A percentile compares a stretch with the other conserved stretches of the same genome.
These are phyloP conservation scores for Aleiodes leptofemur DNA, from an alignment of 2,888 invertebrate species.

Conservation along the genomic window DNA sequence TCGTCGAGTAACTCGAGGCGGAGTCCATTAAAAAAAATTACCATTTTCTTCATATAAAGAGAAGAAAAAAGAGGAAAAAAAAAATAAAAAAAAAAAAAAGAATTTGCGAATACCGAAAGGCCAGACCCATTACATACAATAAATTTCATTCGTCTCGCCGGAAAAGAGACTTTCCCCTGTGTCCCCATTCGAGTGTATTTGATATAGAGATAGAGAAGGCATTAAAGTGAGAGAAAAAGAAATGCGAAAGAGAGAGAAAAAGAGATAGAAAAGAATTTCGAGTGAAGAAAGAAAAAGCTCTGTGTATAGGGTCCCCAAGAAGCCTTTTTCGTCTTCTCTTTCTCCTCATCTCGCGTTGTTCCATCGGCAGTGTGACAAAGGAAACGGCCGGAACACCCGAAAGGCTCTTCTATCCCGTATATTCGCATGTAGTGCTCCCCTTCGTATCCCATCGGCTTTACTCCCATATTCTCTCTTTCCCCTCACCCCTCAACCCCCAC, in stretches of 20 bases:
- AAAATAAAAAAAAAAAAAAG: no score
- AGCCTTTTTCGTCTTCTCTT: conserved; percentile 42
- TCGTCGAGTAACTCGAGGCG: neutral
- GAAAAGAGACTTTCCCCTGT: conserved; percentile 48
- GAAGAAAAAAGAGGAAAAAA: conserved; percentile 1
- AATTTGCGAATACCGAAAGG: conserved; percentile 49
- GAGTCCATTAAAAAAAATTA: conserved; percentile 3
- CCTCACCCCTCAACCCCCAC: no score
- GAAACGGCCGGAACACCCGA: conserved; percentile 38
- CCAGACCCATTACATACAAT: conserved; percentile 58
- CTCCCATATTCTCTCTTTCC: conserved; percentile 5
- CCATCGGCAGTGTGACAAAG: conserved; percentile 43
- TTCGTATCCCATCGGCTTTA: conserved; percentile 19
- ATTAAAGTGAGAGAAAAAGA: conserved; percentile 23
- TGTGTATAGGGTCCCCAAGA: conserved; percentile 42
- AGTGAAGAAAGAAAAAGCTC: conserved; percentile 36
- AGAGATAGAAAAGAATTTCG: conserved; percentile 6
- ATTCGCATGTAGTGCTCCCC: conserved; percentile 28
- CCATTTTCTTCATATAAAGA: conserved; percentile 31
- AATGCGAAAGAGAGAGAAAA: no score
- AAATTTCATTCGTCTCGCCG: conserved; percentile 56
- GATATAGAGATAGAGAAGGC: conserved; percentile 55
- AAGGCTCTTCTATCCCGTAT: conserved; percentile 13
- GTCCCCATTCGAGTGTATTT: conserved; percentile 50
- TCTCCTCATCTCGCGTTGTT: conserved; percentile 41